Evolutionary conservation across 23 tunicate genomes (phyloP), one percentile per base, ranked within the genome.

Genomic region (Styela clava): DNA sequence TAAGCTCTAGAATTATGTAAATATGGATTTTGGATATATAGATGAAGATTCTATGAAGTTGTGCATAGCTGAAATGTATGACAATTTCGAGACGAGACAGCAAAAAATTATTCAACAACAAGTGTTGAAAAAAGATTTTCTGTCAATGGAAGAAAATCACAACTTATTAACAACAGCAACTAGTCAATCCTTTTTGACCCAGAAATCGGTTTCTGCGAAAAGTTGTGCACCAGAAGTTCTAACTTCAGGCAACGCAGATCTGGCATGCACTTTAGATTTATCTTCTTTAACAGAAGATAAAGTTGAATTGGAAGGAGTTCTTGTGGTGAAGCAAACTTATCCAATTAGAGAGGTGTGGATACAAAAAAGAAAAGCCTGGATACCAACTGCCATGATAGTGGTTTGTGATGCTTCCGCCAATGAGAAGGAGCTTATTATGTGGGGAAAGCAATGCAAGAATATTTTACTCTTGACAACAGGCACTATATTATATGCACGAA

Each of bases 271-370:
- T n/a, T n/a, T n/a, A n/a, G n/a, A n/a, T n/a, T n/a, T n/a, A n/a
- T n/a, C n/a, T n/a, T n/a, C n/a, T n/a, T n/a, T n/a, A n/a, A n/a
- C n/a, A n/a, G n/a, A n/a, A n/a, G 56, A 44, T 5, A 12, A 12
- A 12, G 56, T 5, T 44, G 56, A 44, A 44, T 5, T 44, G 56
- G 56, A 44, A 5, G 12, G 7, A 5, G 56, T 44, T 44, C 9
- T 12, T 7, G 56, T 21, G 22, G 71, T 67, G 31, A 25, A 25
- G n/a, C n/a, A 67, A 19, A 67, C 71, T 1, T 67, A 25, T 67
- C 71, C 71, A 29, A 67, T 67, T 18, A 67, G 22, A 67, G 71
- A 67, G 31, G 31, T 67, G 0, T 67, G 71, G 71, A 22, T 67
- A 12, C 19, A 67, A 67, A 25, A 27, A 16, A 67, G 22, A 67